Base-by-base conservation (phyloP, 1,140 invertebrate genomes). In the Aleiodes sp. region DNA sequence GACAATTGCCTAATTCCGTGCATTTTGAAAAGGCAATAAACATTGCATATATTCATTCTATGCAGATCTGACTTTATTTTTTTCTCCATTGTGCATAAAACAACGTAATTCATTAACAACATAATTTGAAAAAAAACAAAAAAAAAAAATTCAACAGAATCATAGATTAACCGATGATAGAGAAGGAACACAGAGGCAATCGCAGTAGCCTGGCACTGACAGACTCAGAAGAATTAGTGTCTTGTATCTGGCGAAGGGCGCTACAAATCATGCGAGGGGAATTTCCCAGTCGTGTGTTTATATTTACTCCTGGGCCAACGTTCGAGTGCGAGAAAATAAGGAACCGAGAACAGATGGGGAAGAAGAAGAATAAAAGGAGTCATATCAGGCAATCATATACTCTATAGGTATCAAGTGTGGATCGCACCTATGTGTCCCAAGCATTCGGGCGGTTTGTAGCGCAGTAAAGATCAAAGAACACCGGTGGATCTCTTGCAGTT, bases 221-320 rank as follows among this genome's bases (percentile, higher is more conserved):
- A 74, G 72, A 64, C n/a, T 59, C 67, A 33, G 69, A 74, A 76
- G 75, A 75, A 75, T 73, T 76, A 76, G 73, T 76, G 73, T 73
- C 71, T 73, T 71, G 68, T 76, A 73, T 74, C 76, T 65, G 67
- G 70, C 65, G 70, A 76, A 75, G 73, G 71, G 73, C 71, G 69
- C 75, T 29, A 76, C 75, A 76, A 76, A 76, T 76, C 75, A 76
- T 75, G 73, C 70, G 73, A 24, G 28, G 72, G 74, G 62, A 72
- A 69, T 63, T 63, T 76, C 73, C 75, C 73, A 75, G 69, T 29
- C 64, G 39, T 75, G 68, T 67, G 71, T 71, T 33, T 67, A 74
- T 57, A 37, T 29, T 24, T 14, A 12, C 37, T 7, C 4, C n/a
- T n/a, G 35, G 26, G 35, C 29, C n/a, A n/a, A n/a, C n/a, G n/a